Evolutionary conservation across 2,888 invertebrate genomes (phyloP), one percentile per base, ranked within the genome.

Genomic region (Scaptomyza reducta): DNA sequence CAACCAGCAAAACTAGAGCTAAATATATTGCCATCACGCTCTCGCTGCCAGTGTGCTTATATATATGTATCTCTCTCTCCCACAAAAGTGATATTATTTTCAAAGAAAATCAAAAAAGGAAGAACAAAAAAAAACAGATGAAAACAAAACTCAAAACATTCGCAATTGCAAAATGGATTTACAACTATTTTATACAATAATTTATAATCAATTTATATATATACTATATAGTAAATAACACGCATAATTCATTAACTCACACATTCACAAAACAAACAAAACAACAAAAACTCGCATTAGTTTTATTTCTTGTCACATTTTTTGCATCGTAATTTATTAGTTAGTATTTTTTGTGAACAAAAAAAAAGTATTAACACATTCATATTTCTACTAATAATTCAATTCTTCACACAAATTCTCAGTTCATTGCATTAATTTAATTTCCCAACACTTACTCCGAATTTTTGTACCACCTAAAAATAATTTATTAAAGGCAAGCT

Each of bases 81-180:
- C 61, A 63, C 68, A 70, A 80, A 40, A 67, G 85, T 85, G 85
- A 85, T 85, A 87, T 80, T 82, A 85, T 87, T 85, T 87, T 85
- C 87, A 78, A 87, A 85, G 85, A 87, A 84, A 84, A 76, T 68
- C 49, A 9, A 16, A 38, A 16, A 38, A 9, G 3, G 22, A 22
- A 22, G 5, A 22, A 22, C 3, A 22, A 22, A 3, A 22, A 3
- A 22, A 22, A 22, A 22, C 22, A 22, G 22, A 22, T 2, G 6
- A 27, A 10, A 40, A 58, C 53, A 59, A 41, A 70, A 81, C 75
- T 78, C 42, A 50, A 81, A 78, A 87, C 85, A 85, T 85, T 87
- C 86, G 70, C 68, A 72, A 57, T 33, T 56, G 50, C 46, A 51
- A 68, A 51, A 41, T 68, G 62, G 51, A 63, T 50, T 65, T 66